Evolutionary conservation across 2,113 vertebrate genomes (phyloP), one percentile per base, ranked within the genome.

Genomic region (human): DNA sequence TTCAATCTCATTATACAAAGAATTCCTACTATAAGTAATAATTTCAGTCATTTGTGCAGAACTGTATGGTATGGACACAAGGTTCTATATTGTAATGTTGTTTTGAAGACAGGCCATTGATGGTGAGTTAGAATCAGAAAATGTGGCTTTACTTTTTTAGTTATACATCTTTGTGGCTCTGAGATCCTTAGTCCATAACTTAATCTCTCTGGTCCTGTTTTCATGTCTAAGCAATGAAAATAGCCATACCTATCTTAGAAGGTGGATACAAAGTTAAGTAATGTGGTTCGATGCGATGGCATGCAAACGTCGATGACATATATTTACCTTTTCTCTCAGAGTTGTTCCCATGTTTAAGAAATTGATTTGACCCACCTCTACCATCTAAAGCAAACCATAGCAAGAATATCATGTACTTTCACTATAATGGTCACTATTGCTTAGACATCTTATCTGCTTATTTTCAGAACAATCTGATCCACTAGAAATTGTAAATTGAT

Each of bases 321-420:
- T 25, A 18, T 43, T n/a, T 18, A 0, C 32, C 16, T 72, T 43
- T 27, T 1, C 4, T 13, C 25, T 18, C 2, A 1, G 45, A 64
- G 10, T 14, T 59, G 3, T 64, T 76, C 35, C 4, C 11, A 0
- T 14, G 59, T 3, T 1, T 5, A 12, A 72, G n/a, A 79, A 78
- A 32, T 45, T 40, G 48, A 14, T 25, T 4, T 52, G 14, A 61
- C 6, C 13, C 4, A 52, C 43, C 38, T 30, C 13, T 8, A 2
- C 23, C 4, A 13, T 14, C 18, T 8, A 45, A 40, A 8, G 13
- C 22, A 70, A 48, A n/a, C 3, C 2, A 43, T 48, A 10, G 12
- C 0, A 9, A 81, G 79, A 48, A 9, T 40, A 5, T 32, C 11
- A 23, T 1, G 6, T 22, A 6, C 6, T 50, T 45, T 79, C 43